Percentiles rank a stretch among this genome's conserved stretches.
Conservation (phyloP, 53 echinoderm and acorn worm genomes). For the Echinarachnius parma region DNA sequence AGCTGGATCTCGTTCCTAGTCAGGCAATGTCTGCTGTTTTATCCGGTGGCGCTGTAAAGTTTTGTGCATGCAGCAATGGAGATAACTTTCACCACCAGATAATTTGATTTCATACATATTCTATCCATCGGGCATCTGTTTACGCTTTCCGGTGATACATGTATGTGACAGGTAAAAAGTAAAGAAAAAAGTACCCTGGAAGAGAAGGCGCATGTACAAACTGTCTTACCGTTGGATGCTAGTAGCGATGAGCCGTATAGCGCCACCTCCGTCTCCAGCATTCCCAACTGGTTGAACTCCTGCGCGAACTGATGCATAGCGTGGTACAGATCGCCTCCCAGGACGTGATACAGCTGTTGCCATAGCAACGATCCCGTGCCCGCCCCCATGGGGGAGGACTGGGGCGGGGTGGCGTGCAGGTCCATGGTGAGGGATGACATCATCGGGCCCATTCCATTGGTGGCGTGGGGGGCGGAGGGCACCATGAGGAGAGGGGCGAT, state of each 20-base stretch:
- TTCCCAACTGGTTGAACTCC: conserved; percentile 76
- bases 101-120: too few relatives aligned
- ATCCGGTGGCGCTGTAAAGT: too few relatives aligned
- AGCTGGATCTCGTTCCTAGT: too few relatives aligned
- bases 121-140: too few relatives aligned
- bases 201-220: too few relatives aligned
- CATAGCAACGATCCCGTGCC: conserved; percentile 71
- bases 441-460: conserved; percentile 58
- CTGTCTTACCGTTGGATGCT: conserved; percentile 71
- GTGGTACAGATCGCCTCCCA: conserved; percentile 78
- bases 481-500: conserved; percentile 75
- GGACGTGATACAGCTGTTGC: conserved; percentile 86
- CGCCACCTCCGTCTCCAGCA: conserved; percentile 91
- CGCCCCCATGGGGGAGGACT: conserved; percentile 41
- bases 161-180: too few relatives aligned
- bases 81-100: too few relatives aligned
- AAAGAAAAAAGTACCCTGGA: too few relatives aligned
- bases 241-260: conserved; percentile 74
- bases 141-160: too few relatives aligned
- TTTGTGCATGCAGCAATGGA: too few relatives aligned
- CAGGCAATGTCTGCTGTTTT: too few relatives aligned
- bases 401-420: conserved; percentile 41
- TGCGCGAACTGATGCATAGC: conserved; percentile 88
- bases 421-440: conserved; percentile 54
- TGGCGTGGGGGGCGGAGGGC: conserved; percentile 56